Conservation (phyloP, 2,888 invertebrate species). For the Parelbella ahira region DNA sequence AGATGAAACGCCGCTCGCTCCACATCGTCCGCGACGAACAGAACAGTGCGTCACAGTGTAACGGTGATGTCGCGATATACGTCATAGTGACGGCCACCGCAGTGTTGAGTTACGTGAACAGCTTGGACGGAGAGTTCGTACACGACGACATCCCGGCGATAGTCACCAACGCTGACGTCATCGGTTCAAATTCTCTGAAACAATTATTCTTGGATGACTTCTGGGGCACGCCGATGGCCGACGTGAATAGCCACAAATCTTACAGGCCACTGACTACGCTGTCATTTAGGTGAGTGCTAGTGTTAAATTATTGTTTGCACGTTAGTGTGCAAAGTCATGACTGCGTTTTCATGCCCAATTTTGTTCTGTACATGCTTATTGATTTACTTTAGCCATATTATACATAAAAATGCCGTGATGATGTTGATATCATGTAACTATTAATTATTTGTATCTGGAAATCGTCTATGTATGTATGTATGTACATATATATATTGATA, state of each 20-base stretch:
- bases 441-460: too few relatives aligned
- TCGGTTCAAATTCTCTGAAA: constrained; percentile 82
- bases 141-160: constrained; percentile 94
- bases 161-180: constrained; percentile 89
- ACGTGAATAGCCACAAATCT: constrained; percentile 90
- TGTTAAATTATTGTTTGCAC: neutral
- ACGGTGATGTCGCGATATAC: constrained; percentile 81
- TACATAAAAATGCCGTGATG: too few relatives aligned
- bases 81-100: constrained; percentile 84
- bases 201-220: constrained; percentile 89
- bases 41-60: constrained; percentile 38
- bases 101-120: constrained; percentile 86
- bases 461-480: too few relatives aligned
- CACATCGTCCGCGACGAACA: constrained; percentile 66
- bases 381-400: too few relatives aligned
- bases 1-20: constrained; percentile 73
- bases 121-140: constrained; percentile 89
- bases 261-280: constrained; percentile 91
- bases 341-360: too few relatives aligned
- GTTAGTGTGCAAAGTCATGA: too few relatives aligned
- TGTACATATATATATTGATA: too few relatives aligned
- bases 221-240: constrained; percentile 93
- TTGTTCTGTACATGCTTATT: too few relatives aligned
- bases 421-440: too few relatives aligned
- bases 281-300: constrained; percentile 87